These are phyloP conservation scores for Hemibagrus wyckioides DNA, from an alignment of 2,113 vertebrate species.

Conservation along the genomic window DNA sequence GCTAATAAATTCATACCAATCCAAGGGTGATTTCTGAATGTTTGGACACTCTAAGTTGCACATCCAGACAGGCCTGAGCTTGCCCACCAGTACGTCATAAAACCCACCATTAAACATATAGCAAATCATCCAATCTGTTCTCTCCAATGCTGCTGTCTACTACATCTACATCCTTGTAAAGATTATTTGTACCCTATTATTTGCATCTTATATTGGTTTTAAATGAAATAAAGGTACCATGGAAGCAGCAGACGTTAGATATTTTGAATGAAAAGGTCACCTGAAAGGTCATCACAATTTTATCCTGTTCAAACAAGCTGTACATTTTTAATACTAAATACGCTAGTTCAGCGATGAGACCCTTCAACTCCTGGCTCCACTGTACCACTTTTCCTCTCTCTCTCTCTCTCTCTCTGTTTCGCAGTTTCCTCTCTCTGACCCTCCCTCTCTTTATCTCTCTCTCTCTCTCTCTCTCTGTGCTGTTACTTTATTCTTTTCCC, in stretches of 20 bases:
- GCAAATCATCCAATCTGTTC: neutral
- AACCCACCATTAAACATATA: too few relatives aligned
- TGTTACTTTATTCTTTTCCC: conserved; percentile 46
- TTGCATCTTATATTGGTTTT: neutral
- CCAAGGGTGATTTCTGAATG: neutral
- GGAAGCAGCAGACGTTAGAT: neutral
- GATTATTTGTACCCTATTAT: neutral
- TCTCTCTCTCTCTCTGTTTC: neutral
- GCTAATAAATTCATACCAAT: neutral
- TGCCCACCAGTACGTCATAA: too few relatives aligned
- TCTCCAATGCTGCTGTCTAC: neutral
- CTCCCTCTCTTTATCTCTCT: conserved; percentile 50
- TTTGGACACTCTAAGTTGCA: too few relatives aligned
- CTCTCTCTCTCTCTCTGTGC: conserved; percentile 15
- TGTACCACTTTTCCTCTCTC: neutral
- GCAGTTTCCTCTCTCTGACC: neutral
- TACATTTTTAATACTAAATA: neutral
- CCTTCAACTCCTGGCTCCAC: neutral
- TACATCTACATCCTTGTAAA: neutral
- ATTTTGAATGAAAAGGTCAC: neutral
- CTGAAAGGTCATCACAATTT: neutral
- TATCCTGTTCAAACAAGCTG: neutral
- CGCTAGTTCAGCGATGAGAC: neutral
- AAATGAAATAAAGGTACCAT: neutral
- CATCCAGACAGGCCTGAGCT: too few relatives aligned